A percentile compares a stretch with the other conserved stretches of the same genome.
phyloP scores from a whole-genome alignment of 2,113 vertebrate species.

The Bos javanicus region DNA sequence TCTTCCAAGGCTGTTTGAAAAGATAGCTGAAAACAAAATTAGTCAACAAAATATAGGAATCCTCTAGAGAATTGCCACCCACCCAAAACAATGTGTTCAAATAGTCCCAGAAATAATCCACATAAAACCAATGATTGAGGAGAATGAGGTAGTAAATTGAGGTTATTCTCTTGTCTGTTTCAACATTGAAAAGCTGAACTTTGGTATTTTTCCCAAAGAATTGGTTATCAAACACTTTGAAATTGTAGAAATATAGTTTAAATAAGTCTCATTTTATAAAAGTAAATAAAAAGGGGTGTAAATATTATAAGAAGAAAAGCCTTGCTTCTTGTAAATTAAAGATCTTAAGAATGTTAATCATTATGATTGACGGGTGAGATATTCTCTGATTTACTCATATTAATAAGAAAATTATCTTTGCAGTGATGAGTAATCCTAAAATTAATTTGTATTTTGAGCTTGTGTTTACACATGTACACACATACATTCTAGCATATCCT shows the following conservation, averaged over 20 bases:
- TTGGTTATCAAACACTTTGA: background rate
- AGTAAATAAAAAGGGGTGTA: background rate
- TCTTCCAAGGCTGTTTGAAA: background rate
- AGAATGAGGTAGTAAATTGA: background rate
- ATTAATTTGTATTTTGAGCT: constrained; percentile 13
- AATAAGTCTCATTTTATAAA: background rate
- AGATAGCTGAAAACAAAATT: background rate
- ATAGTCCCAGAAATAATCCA: background rate
- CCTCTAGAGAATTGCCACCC: background rate
- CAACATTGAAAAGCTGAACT: background rate
- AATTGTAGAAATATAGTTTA: background rate
- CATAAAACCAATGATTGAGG: background rate
- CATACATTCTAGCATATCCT: background rate
- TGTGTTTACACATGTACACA: background rate
- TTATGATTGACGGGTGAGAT: background rate
- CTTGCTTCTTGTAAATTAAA: background rate
- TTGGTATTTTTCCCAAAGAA: background rate
- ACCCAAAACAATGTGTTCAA: background rate
- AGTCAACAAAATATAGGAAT: background rate
- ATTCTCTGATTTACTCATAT: background rate
- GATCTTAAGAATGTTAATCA: background rate
- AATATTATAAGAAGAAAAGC: background rate
- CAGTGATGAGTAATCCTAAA: background rate
- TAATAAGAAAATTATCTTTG: background rate
- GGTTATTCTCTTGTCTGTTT: background rate